Conservation (phyloP, 2,797 vertebrate species). For the Malacoctenus gilli region DNA sequence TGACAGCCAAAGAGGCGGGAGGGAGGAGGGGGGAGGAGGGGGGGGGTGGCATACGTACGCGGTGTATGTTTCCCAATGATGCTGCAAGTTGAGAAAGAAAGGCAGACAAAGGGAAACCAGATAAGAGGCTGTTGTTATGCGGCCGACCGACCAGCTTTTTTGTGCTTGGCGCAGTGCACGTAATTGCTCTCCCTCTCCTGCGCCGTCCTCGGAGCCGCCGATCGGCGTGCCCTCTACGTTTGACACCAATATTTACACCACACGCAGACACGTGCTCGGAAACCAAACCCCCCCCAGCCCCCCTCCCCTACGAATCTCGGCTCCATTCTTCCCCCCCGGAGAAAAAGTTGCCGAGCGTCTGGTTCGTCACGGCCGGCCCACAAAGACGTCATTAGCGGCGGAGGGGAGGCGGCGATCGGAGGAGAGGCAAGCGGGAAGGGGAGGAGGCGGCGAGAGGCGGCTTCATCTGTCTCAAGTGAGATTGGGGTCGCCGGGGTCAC, state of each 20-base stretch:
- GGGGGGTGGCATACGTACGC: conserved; percentile 8
- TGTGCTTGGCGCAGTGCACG: conserved; percentile 63
- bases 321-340: conserved; percentile 20
- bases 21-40: not conserved
- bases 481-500: conserved; percentile 74
- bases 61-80: conserved; percentile 37
- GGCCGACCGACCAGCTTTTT: conserved; percentile 57
- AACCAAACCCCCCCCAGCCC: conserved; percentile 12
- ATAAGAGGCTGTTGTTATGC: conserved; percentile 66
- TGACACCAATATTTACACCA: conserved; percentile 76
- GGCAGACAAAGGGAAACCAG: conserved; percentile 56
- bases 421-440: not conserved
- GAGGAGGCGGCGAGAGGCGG: conserved; percentile 47
- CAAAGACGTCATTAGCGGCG: conserved; percentile 70
- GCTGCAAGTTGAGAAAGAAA: conserved; percentile 37
- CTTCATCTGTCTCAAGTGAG: conserved; percentile 82
- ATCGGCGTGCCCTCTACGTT: conserved; percentile 66
- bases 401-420: conserved; percentile 31
- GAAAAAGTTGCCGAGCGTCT: conserved; percentile 63
- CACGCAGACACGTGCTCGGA: conserved; percentile 22
- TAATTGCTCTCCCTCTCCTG: conserved; percentile 66
- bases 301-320: not conserved
- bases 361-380: conserved; percentile 61
- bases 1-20: conserved; percentile 30
- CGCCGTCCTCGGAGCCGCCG: conserved; percentile 47